Base-by-base conservation (phyloP, 2,113 vertebrate species). In the Peromyscus leucopus region DNA sequence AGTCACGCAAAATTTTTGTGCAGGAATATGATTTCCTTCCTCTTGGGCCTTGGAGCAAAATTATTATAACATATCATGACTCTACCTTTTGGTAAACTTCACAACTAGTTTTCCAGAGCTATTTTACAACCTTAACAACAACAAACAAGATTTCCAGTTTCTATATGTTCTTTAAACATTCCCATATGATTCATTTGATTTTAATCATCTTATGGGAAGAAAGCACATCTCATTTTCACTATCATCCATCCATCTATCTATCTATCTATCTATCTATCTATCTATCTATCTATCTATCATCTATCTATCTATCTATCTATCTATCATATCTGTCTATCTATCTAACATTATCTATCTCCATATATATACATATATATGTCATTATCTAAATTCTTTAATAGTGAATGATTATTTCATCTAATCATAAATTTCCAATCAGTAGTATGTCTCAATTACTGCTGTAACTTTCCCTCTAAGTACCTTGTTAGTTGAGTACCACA, bases 11-110 rank as follows among this genome's bases (percentile, higher is more conserved):
- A 90, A 61, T 48, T 82, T 91, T 76, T 67, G 15, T 72, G 28
- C 59, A 31, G 36, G 69, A 24, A 59, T 92, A 71, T 63, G 36
- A 33, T 93, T 95, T 51, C 5, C 72, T 63, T 97, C 95, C 24
- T 71, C 83, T 89, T 75, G 46, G n/a, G 90, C 10, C 26, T 65
- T 83, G 24, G 36, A 87, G n/a, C 89, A 10, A 26, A 79, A 85
- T 69, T 89, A 5, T 19, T n/a, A 19, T 31, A 28, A 89, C 46
- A 31, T n/a, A 72, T 87, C 31, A 78, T 51, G 72, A 71, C 22
- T 89, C 39, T n/a, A 4, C 31, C 67, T 92, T 94, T 69, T 82
- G 79, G 67, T 46, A 6, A 86, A 57, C 39, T 79, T 85, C 2
- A 31, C 82, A 92, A 57, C 15, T 72, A 8, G 39, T 92, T 36